Evolutionary conservation across 2,888 invertebrate genomes (phyloP).

Genomic region (Acleris emargana): DNA sequence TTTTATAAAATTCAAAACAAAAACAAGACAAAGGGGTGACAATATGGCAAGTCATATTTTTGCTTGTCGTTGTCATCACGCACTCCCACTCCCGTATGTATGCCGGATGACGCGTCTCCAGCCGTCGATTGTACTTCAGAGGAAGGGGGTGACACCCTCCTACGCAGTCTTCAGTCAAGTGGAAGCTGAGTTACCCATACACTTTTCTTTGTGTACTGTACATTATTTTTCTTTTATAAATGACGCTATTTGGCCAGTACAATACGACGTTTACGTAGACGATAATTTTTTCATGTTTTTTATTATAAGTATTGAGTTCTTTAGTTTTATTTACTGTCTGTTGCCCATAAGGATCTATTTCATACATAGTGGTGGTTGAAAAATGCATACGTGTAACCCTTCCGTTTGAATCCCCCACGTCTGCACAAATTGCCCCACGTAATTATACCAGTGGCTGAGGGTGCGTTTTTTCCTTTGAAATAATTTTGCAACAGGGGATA

Average conservation of each 20-base stretch:
- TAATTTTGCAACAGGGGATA: constrained; percentile 56
- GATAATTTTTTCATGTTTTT: neutral
- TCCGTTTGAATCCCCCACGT: constrained; percentile 61
- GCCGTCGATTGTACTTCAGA: constrained; percentile 66
- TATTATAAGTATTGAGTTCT: neutral
- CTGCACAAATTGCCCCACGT: constrained; percentile 68
- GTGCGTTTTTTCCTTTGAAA: constrained; percentile 61
- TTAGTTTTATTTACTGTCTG: neutral
- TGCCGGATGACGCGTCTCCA: constrained; percentile 64
- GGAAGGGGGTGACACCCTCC: constrained; percentile 77
- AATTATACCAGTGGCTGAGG: constrained; percentile 62
- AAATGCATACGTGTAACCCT: constrained; percentile 55
- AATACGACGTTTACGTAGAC: neutral
- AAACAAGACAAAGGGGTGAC: constrained; percentile 5
- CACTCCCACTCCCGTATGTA: constrained; percentile 43
- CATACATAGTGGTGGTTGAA: constrained; percentile 14
- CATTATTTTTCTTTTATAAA: constrained; percentile 24
- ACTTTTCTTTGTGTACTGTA: constrained; percentile 40
- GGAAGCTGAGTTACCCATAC: constrained; percentile 61
- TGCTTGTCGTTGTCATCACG: constrained; percentile 53
- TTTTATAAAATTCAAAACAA: neutral
- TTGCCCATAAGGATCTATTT: constrained; percentile 4
- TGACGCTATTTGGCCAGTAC: neutral
- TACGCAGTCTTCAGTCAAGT: constrained; percentile 73
- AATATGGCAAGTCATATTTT: constrained; percentile 39